phyloP scores from a whole-genome alignment of 2,888 invertebrate genomes.

The Nephrotoma guestfalica region DNA sequence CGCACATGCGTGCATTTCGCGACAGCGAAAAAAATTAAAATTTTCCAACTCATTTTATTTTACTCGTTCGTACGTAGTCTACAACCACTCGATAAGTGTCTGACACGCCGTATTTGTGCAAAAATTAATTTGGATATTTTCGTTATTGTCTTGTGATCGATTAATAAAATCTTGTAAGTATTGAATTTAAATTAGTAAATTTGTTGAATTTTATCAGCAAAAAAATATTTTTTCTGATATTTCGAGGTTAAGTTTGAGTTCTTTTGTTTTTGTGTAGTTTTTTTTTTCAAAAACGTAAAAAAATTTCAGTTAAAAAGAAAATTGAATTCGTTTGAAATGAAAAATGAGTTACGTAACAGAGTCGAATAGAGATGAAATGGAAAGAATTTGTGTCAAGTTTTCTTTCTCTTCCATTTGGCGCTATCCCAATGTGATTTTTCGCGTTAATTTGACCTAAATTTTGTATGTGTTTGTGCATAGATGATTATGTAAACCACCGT shows the following conservation, averaged over 20 bases:
- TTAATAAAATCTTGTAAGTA: neutral
- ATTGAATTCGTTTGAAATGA: neutral
- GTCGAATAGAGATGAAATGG: neutral
- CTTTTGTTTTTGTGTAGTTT: neutral
- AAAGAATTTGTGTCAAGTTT: neutral
- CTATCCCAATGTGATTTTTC: neutral
- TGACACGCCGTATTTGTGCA: neutral
- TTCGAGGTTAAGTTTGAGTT: neutral
- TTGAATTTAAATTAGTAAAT: neutral
- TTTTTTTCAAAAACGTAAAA: neutral
- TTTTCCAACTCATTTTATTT: neutral
- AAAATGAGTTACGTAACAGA: neutral
- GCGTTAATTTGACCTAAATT: neutral
- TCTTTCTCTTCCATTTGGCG: neutral
- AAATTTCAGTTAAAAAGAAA: neutral
- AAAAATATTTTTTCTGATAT: neutral
- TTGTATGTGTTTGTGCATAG: neutral
- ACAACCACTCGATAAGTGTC: neutral
- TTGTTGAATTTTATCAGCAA: neutral
- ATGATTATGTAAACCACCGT: neutral
- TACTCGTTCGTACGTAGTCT: neutral
- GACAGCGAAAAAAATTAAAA: neutral
- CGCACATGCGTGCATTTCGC: neutral
- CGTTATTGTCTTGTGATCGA: neutral
- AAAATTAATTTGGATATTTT: neutral